A percentile compares a stretch with the other conserved stretches of the same genome.
Conservation (phyloP, 2,113 vertebrate genomes). For the Channa maculata region DNA sequence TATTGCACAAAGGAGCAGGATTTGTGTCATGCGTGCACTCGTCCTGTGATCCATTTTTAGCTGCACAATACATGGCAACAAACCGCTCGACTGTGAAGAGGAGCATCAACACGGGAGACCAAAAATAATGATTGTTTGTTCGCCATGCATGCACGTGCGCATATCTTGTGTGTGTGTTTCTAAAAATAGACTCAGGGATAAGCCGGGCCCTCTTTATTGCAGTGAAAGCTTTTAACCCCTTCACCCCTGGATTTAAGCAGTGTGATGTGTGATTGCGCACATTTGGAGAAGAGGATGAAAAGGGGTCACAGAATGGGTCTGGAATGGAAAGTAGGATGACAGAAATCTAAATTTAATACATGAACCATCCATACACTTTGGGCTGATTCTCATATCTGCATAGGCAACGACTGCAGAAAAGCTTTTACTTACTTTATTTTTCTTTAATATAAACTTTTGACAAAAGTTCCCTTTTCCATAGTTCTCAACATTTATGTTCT, state of each 20-base stretch:
- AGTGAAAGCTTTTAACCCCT: constrained; percentile 80
- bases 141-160: constrained; percentile 60
- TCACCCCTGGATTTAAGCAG: constrained; percentile 61
- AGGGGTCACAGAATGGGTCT: constrained; percentile 2
- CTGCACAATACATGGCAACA: constrained; percentile 26
- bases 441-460: neutral
- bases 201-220: constrained; percentile 77
- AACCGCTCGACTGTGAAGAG: constrained; percentile 48
- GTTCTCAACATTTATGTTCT: neutral
- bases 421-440: neutral
- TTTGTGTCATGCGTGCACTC: constrained; percentile 44
- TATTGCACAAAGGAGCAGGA: constrained; percentile 39
- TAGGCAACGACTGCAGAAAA: neutral
- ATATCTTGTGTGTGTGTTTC: constrained; percentile 63
- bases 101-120: constrained; percentile 59
- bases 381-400: neutral
- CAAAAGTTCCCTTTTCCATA: neutral
- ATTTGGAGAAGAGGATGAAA: constrained; percentile 41
- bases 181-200: constrained; percentile 80
- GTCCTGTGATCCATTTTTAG: constrained; percentile 53
- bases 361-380: neutral
- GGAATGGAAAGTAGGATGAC: neutral
- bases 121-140: constrained; percentile 77
- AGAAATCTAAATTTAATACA: constrained; percentile 21
- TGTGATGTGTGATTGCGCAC: constrained; percentile 31